phyloP scores from a whole-genome alignment of 2,797 vertebrate genomes.

The Argya squamiceps region DNA sequence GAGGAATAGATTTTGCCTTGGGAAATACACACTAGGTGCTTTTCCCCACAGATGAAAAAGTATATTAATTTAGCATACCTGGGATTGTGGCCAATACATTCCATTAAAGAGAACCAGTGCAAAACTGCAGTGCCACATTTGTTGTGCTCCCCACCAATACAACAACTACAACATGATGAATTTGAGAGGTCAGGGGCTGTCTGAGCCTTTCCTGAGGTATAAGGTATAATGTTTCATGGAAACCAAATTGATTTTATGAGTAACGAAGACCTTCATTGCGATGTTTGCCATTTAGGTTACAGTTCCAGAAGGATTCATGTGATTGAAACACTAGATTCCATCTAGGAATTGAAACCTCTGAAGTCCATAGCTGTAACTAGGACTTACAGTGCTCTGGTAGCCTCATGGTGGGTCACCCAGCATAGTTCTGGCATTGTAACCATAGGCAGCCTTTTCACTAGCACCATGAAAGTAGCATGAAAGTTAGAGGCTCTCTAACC shows the following conservation, averaged over 20 bases:
- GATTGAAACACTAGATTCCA: background rate
- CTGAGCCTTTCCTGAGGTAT: background rate
- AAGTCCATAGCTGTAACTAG: accelerated
- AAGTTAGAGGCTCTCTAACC: background rate
- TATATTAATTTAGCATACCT: background rate
- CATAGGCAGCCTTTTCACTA: background rate
- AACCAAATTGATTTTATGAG: background rate
- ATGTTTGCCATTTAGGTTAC: background rate
- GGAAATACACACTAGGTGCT: background rate
- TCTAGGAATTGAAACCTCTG: background rate
- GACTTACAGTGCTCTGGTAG: background rate
- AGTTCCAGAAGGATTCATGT: background rate
- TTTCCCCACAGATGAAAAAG: background rate
- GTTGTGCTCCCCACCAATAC: background rate
- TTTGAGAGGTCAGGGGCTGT: background rate
- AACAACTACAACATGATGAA: background rate
- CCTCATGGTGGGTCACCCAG: background rate
- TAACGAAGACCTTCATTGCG: background rate
- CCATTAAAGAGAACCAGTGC: background rate
- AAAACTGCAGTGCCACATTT: background rate
- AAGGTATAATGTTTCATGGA: background rate
- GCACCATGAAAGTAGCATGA: no score
- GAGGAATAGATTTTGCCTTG: background rate
- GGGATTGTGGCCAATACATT: background rate
- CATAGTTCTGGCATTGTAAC: background rate